Base-by-base conservation (phyloP, 2,113 vertebrate genomes). In the Gasterosteus aculeatus region DNA sequence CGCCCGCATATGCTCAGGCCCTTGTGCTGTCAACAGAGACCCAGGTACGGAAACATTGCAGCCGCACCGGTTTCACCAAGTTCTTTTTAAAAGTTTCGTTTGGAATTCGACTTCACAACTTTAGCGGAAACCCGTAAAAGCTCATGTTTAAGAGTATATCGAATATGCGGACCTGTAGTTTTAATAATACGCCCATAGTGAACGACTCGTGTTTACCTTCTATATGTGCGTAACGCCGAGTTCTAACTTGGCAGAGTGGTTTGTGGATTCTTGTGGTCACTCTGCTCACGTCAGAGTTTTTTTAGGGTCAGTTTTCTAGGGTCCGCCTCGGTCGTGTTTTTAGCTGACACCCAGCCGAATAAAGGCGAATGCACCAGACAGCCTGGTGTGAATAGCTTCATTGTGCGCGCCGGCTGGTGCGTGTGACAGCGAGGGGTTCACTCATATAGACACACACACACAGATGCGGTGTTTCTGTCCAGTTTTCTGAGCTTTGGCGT, bases 301-400 rank as follows among this genome's bases (percentile, higher is more conserved):
- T 38, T 46, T 56, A n/a, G 22, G 38, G 57, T 67, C 6, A 26
- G 22, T 26, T 26, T 26, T 26, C 1, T 26, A 26, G 22, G 58
- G 11, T 42, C 33, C 31, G 59, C 38, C 44, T 4, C 58, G 73
- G 49, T 64, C 47, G 62, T 29, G 8, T 88, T 92, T 90, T 90
- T 86, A 87, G 83, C 90, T 89, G 88, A 89, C 91, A 85, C 29
- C 22, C n/a, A 78, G 76, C n/a, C 91, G 80, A 91, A 89, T 85
- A 79, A 83, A 83, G 64, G 58, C 77, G 85, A 91, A 90, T 80
- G 64, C 75, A 78, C 89, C 86, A 91, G 90, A 89, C 77, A 83
- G 78, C 33, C 38, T 18, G 14, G 11, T 71, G 60, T 92, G 85
- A 93, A 88, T 91, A 85, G 90, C 69, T 75, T 77, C 58, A 89